Conservation (phyloP, 2,888 invertebrate species). For the Agonopterix arenella region DNA sequence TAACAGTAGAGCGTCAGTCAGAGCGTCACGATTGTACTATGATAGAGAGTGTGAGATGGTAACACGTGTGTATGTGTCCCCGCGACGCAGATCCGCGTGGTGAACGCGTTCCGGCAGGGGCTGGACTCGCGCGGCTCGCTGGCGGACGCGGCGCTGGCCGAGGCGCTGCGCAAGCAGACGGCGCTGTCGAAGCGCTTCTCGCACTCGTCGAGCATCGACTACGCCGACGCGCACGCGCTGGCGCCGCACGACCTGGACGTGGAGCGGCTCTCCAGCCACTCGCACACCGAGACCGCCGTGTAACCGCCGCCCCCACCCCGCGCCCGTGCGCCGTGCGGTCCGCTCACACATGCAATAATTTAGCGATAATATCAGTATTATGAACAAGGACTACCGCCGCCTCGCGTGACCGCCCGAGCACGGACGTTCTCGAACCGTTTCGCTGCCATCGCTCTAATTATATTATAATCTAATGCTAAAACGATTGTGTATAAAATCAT, state of each 20-base stretch:
- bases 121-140: constrained; percentile 97
- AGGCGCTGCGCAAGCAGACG: constrained; percentile 95
- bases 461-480: constrained; percentile 37
- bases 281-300: constrained; percentile 96
- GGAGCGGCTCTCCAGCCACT: constrained; percentile 93
- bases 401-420: constrained; percentile 12
- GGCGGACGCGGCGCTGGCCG: constrained; percentile 94
- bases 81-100: constrained; percentile 96
- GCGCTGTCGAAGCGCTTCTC: constrained; percentile 94
- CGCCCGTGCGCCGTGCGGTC: constrained; percentile 17
- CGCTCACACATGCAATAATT: constrained; percentile 34
- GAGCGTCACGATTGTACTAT: constrained; percentile 12
- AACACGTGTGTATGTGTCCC: not conserved
- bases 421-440: constrained; percentile 33
- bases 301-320: constrained; percentile 54
- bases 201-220: constrained; percentile 92
- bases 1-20: constrained; percentile 9
- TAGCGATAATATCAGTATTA: constrained; percentile 23
- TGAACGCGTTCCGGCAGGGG: constrained; percentile 99
- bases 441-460: constrained; percentile 54
- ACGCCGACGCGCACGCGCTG: constrained; percentile 92
- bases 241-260: constrained; percentile 95
- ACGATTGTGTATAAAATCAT: constrained; percentile 59
- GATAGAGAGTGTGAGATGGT: not conserved
- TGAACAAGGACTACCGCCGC: constrained; percentile 5